Evolutionary conservation across 2,797 vertebrate species (phyloP), one percentile per base, ranked within the genome.

Genomic region (Pelochelys cantorii): DNA sequence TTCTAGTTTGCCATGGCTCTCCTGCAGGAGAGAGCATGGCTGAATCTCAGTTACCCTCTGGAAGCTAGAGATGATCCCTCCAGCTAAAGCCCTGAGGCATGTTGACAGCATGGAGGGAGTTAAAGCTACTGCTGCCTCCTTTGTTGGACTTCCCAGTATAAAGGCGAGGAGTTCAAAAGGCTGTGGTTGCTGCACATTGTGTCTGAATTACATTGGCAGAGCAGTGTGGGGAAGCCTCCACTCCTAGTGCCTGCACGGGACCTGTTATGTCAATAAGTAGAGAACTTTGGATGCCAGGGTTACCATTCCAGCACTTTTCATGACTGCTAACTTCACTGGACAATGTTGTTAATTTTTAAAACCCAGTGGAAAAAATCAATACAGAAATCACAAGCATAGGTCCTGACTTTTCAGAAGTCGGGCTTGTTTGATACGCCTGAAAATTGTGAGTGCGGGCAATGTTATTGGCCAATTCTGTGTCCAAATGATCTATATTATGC

Each of bases 41-140:
- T 37, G n/a, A 85, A 14, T 13, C 74, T 88, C 20, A 82, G 17
- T 84, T 89, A 23, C 12, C 11, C 34, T 83, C 12, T 54, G 55
- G 55, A 87, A 93, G 62, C 27, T 80, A 8, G 78, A 92, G 53
- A 14, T 56, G 80, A 25, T 74, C 25, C 22, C 88, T 25, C 3
- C 27, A 20, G 37, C 13, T 29, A 92, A 74, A 27, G 4, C 42
- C 65, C 6, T 42, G 27, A 25, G 2, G 25, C 82, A 2, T 20
- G 11, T 81, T 65, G 88, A n/a, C 25, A 81, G 23, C 12, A 2
- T 6, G 78, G 2, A n/a, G 53, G 81, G 31, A 75, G 59, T 8
- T 0, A 0, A 68, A 68, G 2, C 25, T 6, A 11, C 48, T 4
- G 8, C 55, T 85, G 29, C 55, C 37, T 25, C 48, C 91, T 83